Evolutionary conservation across 2,888 invertebrate genomes (phyloP).

Genomic region (Dioctria rufipes): DNA sequence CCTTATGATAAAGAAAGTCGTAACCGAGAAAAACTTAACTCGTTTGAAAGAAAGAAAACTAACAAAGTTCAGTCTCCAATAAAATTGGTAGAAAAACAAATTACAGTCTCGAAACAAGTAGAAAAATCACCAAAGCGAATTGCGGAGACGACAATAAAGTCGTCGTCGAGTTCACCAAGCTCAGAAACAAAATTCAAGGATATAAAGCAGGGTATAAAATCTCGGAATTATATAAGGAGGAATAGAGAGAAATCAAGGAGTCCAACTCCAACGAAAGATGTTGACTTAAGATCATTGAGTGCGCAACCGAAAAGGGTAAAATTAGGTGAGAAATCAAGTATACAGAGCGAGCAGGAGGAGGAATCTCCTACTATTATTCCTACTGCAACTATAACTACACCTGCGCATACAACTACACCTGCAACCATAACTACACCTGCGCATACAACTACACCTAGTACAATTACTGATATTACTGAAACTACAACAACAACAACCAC

Average conservation of each 20-base stretch:
- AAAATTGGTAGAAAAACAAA: conserved; percentile 10
- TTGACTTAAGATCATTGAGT: conserved; percentile 55
- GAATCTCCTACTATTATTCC: neutral
- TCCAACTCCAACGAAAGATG: conserved; percentile 68
- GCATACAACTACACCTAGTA: too few species aligned
- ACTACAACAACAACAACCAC: too few species aligned
- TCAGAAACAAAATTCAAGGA: conserved; percentile 72
- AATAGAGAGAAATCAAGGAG: conserved; percentile 77
- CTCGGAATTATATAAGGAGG: conserved; percentile 78
- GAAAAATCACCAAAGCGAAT: conserved; percentile 58
- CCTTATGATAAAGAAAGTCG: conserved; percentile 49
- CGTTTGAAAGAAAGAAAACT: conserved; percentile 12
- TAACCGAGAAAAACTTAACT: conserved; percentile 22
- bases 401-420: too few species aligned
- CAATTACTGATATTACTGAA: too few species aligned
- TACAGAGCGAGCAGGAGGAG: conserved; percentile 10
- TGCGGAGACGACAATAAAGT: conserved; percentile 4
- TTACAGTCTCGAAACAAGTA: conserved; percentile 29
- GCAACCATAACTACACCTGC: too few species aligned
- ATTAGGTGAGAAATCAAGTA: neutral
- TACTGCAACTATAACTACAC: neutral
- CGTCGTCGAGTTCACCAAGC: conserved; percentile 35
- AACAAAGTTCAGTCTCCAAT: conserved; percentile 43
- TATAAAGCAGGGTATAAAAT: conserved; percentile 74
- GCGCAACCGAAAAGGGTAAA: conserved; percentile 49